These are phyloP conservation scores for Boloria euphrosyne DNA, from an alignment of 2,888 invertebrate genomes.

Conservation along the genomic window DNA sequence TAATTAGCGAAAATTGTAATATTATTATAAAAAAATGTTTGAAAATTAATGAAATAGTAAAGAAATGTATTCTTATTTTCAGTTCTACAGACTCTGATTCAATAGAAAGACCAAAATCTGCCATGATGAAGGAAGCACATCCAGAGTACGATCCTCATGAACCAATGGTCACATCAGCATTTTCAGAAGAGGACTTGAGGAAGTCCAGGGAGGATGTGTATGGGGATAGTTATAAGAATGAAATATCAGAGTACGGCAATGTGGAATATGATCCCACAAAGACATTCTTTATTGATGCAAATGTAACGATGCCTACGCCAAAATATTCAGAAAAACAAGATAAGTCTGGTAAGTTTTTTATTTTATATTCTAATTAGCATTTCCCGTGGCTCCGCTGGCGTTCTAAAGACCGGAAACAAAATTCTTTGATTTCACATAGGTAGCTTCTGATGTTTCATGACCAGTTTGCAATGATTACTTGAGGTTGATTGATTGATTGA, in stretches of 20 bases:
- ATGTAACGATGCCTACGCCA: slow-evolving; percentile 52
- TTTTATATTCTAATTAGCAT: background rate
- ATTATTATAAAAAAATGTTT: background rate
- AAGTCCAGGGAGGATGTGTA: slow-evolving; percentile 72
- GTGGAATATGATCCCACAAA: slow-evolving; percentile 62
- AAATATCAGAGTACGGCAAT: slow-evolving; percentile 56
- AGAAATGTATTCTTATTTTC: background rate
- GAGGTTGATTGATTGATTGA: too few species aligned
- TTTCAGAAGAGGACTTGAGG: slow-evolving; percentile 73
- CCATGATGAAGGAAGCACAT: slow-evolving; percentile 71
- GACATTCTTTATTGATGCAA: slow-evolving; percentile 58
- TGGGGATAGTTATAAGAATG: slow-evolving; percentile 65
- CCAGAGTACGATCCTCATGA: slow-evolving; percentile 78
- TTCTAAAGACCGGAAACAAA: too few species aligned
- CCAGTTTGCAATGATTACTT: too few species aligned
- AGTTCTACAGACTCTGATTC: slow-evolving; percentile 77
- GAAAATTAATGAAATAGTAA: background rate
- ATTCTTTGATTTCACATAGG: too few species aligned
- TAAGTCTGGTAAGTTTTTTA: slow-evolving; percentile 58
- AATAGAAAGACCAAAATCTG: slow-evolving; percentile 74
- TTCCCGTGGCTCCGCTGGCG: too few species aligned
- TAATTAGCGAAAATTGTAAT: too few species aligned
- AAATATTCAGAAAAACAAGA: slow-evolving; percentile 56
- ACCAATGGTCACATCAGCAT: slow-evolving; percentile 77
- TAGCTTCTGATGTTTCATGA: too few species aligned